Conservation (phyloP, 2,113 vertebrate genomes). For the Tor tambroides region DNA sequence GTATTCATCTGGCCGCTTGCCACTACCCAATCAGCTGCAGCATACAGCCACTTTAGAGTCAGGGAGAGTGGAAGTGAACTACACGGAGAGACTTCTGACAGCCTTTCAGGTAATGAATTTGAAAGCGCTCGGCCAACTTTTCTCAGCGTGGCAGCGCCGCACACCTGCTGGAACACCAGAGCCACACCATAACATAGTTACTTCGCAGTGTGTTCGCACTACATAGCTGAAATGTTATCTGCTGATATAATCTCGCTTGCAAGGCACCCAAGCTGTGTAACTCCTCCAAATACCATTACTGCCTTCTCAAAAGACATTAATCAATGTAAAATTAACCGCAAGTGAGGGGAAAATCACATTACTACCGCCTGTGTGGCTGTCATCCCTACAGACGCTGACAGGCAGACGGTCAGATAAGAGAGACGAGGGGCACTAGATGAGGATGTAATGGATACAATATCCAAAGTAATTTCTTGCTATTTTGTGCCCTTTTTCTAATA, state of each 20-base stretch:
- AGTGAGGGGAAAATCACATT: conserved; percentile 25
- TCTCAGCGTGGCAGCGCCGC: background rate
- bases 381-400: conserved; percentile 8
- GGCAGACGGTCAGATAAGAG: conserved; percentile 31
- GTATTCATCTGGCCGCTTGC: conserved; percentile 42
- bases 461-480: background rate
- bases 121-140: conserved; percentile 9
- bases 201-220: background rate
- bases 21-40: conserved; percentile 32
- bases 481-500: conserved; percentile 24
- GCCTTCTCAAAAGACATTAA: conserved; percentile 37
- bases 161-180: background rate
- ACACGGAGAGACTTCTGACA: background rate
- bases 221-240: conserved; percentile 16
- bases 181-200: conserved; percentile 4
- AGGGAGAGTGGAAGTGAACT: conserved; percentile 9
- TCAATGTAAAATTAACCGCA: conserved; percentile 36
- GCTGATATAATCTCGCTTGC: background rate
- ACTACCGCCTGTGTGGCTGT: conserved; percentile 8
- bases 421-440: background rate
- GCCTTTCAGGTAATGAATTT: conserved; percentile 41
- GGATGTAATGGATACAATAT: conserved; percentile 19
- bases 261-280: conserved; percentile 4
- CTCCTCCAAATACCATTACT: conserved; percentile 32
- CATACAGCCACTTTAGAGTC: conserved; percentile 36